A percentile compares a stretch with the other conserved stretches of the same genome.
Evolutionary conservation across 1,140 invertebrate species (phyloP).

Genomic region (Eupristina koningsbergeri): DNA sequence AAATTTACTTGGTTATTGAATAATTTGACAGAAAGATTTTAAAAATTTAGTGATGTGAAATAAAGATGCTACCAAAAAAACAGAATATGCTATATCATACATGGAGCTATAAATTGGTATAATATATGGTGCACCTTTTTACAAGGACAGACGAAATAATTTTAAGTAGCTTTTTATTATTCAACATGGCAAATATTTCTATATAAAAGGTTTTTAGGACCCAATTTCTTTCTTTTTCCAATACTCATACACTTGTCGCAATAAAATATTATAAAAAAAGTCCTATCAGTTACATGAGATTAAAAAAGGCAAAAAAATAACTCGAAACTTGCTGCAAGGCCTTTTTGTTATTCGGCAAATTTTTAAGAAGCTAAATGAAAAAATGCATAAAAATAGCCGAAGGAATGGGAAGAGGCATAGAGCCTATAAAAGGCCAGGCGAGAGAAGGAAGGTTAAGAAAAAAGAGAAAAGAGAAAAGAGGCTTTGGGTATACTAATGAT

Average conservation of each 20-base stretch:
- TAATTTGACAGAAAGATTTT: not conserved
- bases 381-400: constrained; percentile 45
- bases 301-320: not conserved
- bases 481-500: constrained; percentile 69
- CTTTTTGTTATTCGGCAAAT: constrained; percentile 41
- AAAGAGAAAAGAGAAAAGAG: constrained; percentile 54
- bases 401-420: constrained; percentile 32
- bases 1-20: not conserved
- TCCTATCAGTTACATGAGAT: constrained; percentile 14
- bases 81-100: not conserved
- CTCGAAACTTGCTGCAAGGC: not conserved
- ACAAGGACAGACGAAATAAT: constrained; percentile 29
- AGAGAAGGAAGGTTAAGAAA: constrained; percentile 41
- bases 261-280: constrained; percentile 32
- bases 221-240: constrained; percentile 19
- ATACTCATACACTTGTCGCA: constrained; percentile 2
- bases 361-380: constrained; percentile 38
- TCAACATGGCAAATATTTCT: constrained; percentile 26
- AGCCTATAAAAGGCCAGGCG: constrained; percentile 31
- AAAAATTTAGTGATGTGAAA: not conserved
- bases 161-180: constrained; percentile 30
- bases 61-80: constrained; percentile 5
- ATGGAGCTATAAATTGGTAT: constrained; percentile 2
- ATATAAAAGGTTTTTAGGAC: constrained; percentile 27
- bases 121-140: constrained; percentile 21